Percentiles rank a stretch among this genome's conserved stretches.
Conservation (phyloP, 2,888 invertebrate genomes). For the Folsomia candida region DNA sequence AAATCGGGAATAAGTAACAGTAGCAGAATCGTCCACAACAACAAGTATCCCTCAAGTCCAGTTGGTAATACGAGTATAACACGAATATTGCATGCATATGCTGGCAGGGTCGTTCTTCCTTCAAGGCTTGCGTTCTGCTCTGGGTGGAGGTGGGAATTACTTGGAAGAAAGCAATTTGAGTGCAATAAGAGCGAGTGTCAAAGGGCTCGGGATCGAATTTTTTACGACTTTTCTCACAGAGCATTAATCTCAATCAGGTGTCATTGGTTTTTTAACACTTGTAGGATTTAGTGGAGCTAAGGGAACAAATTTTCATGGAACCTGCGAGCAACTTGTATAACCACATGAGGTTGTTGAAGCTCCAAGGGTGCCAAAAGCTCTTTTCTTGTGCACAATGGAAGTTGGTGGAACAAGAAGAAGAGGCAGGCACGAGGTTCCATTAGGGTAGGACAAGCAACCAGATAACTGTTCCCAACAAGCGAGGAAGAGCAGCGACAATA, state of each 20-base stretch:
- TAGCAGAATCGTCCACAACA: too few species aligned
- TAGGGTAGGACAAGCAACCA: constrained; percentile 4
- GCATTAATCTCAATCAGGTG: constrained; percentile 13
- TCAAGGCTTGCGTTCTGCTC: too few species aligned
- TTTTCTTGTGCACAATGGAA: not conserved
- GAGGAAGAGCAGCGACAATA: not conserved
- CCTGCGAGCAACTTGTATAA: constrained; percentile 1
- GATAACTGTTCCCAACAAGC: too few species aligned
- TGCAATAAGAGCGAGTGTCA: not conserved
- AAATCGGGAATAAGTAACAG: too few species aligned
- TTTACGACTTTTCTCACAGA: not conserved
- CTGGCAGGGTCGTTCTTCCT: too few species aligned
- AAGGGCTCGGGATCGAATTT: constrained; percentile 8
- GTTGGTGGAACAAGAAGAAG: not conserved
- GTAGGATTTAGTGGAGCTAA: not conserved
- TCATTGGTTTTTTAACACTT: constrained; percentile 2
- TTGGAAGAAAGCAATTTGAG: not conserved
- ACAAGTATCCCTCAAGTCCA: too few species aligned
- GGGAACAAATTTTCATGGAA: constrained; percentile 2
- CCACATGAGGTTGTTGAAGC: constrained; percentile 3
- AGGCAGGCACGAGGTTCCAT: constrained; percentile 1
- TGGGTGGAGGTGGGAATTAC: not conserved
- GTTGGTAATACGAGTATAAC: too few species aligned
- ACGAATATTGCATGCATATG: too few species aligned
- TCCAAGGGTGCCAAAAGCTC: constrained; percentile 10